These are phyloP conservation scores for Colletes gigas DNA, from an alignment of 1,140 invertebrate genomes.

Conservation along the genomic window DNA sequence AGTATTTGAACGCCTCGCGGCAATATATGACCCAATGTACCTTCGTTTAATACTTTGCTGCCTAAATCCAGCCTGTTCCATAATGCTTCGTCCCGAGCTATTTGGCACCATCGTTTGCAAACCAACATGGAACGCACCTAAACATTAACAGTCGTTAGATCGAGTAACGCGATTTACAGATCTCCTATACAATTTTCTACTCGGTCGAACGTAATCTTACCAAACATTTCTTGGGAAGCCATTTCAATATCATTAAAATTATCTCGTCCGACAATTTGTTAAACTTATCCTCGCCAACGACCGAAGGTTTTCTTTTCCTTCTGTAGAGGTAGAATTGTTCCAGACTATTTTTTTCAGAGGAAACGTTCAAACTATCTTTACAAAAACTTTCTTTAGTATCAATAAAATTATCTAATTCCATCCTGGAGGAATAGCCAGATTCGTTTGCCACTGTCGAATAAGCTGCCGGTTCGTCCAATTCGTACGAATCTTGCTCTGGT, in stretches of 20 bases:
- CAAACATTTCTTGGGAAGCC: conserved; percentile 89
- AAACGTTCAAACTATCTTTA: conserved; percentile 64
- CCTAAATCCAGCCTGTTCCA: conserved; percentile 92
- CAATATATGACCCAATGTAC: conserved; percentile 87
- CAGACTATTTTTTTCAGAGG: conserved; percentile 62
- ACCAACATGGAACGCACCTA: conserved; percentile 78
- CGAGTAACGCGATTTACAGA: too few relatives aligned
- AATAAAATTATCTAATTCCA: conserved; percentile 66
- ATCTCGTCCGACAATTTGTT: conserved; percentile 90
- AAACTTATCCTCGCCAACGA: conserved; percentile 82
- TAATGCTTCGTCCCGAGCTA: conserved; percentile 90
- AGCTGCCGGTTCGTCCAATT: conserved; percentile 58
- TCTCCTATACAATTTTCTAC: not conserved
- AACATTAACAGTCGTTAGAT: conserved; percentile 5
- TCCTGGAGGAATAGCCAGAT: conserved; percentile 71
- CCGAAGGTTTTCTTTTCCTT: conserved; percentile 72
- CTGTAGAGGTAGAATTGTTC: conserved; percentile 75
- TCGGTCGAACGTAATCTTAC: conserved; percentile 71
- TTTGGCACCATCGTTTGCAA: conserved; percentile 86
- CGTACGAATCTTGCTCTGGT: conserved; percentile 62
- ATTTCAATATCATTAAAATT: conserved; percentile 90
- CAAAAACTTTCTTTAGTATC: conserved; percentile 66
- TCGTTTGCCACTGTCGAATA: conserved; percentile 65
- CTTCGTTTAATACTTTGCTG: conserved; percentile 84
- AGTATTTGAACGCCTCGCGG: conserved; percentile 88